Evolutionary conservation across 2,888 invertebrate species (phyloP), one percentile per base, ranked within the genome.

Genomic region (Ctenicera cuprea): DNA sequence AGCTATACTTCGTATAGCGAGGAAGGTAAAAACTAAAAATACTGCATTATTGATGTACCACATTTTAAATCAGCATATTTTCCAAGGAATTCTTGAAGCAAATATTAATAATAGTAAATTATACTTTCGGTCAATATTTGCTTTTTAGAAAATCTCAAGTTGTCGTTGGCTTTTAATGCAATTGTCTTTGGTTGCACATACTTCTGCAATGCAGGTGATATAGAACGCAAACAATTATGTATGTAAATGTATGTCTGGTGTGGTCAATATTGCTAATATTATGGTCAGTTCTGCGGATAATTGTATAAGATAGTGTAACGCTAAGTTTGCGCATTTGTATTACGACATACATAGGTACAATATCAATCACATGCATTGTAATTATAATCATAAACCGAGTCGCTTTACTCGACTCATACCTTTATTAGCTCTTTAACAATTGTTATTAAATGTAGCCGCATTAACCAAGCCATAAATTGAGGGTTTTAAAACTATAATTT

Each of bases 401-500:
- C 54, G 45, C 66, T 41, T 65, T 65, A 41, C 45, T 65, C 48
- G 30, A 43, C 30, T 64, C 41, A 30, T 64, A 71, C 63, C 57
- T 72, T 72, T 67, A 72, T 72, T 67, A 62, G 72, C 57, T 71
- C 14, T 72, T 65, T 72, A 72, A 67, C 72, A 67, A 72, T 72
- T 72, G 73, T 67, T 63, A 73, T 68, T 73, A 73, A 69, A 62
- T 54, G 63, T 57, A 62, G 38, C 54, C 65, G 63, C 68, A 63
- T 73, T 66, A 72, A 59, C 52, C 66, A 65, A 67, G 67, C 38
- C 64, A 62, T 65, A 74, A 74, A 70, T 74, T 74, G 65, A 59
- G 20, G 70, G 59, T 73, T 73, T 62, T 59, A 70, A 63, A 70
- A 74, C 73, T 70, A 69, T 74, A 74, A 74, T 74, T 70, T 74